Evolutionary conservation across 1,140 invertebrate species (phyloP), one percentile per base, ranked within the genome.

Genomic region (Galendromus occidentalis): DNA sequence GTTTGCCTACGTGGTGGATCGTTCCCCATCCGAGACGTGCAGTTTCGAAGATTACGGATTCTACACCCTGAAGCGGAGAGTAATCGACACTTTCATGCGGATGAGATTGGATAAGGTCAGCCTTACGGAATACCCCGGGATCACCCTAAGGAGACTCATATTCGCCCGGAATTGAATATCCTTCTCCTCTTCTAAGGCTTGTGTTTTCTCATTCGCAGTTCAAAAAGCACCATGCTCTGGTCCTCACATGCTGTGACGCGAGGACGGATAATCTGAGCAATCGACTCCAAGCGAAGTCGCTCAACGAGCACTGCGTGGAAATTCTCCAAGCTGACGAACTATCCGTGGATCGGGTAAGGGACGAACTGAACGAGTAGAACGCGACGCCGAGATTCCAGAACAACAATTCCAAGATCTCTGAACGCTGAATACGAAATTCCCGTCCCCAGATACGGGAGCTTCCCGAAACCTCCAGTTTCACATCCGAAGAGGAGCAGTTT

Each of bases 91-190:
- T 4, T 59, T 59, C 51, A 59, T 59, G 51, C 51, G 51, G 22
- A 59, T 59, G 51, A 59, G 22, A 22, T 22, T 59, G n/a, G 51
- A 59, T 22, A 59, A 59, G 51, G 51, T 59, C 17, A 17, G 51
- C 20, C n/a, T n/a, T n/a, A n/a, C n/a, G n/a, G n/a, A n/a, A n/a
- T n/a, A n/a, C n/a, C n/a, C n/a, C n/a, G n/a, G n/a, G n/a, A n/a
- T n/a, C n/a, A n/a, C n/a, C n/a, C n/a, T n/a, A n/a, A n/a, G n/a
- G n/a, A n/a, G n/a, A n/a, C n/a, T n/a, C n/a, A n/a, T n/a, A n/a
- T n/a, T n/a, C n/a, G n/a, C n/a, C n/a, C n/a, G n/a, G n/a, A n/a
- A n/a, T n/a, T n/a, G n/a, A n/a, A n/a, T n/a, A 12, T 12, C n/a
- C 12, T 44, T 12, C 12, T 44, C n/a, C 42, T 44, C 12, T 44